Conservation (phyloP, 2,113 vertebrate species). For the Podilymbus podiceps region DNA sequence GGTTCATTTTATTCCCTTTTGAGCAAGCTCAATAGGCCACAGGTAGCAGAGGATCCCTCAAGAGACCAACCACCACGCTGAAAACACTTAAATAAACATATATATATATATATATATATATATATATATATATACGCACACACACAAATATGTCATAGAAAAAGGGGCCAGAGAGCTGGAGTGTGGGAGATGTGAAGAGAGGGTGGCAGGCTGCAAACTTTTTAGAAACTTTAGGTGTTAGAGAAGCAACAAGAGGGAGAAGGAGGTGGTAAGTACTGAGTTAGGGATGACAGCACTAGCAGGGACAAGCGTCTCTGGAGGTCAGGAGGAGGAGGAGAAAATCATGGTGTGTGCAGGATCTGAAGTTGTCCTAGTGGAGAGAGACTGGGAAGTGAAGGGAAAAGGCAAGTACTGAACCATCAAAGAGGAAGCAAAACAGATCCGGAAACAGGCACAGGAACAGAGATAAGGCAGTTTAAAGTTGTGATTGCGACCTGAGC, state of each 20-base stretch:
- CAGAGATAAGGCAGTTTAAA: not conserved
- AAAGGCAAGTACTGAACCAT: not conserved
- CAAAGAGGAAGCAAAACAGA: not conserved
- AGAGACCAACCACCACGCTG: not conserved
- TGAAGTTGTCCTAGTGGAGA: not conserved
- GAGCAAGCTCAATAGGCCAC: not conserved
- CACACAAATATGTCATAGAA: not conserved
- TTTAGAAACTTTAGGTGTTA: not conserved
- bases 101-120: not conserved
- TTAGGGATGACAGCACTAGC: not conserved
- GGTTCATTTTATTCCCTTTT: not conserved
- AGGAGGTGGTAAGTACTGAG: rapidly evolving
- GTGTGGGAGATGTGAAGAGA: not conserved
- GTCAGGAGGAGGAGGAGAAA: not conserved
- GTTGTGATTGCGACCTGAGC: not conserved
- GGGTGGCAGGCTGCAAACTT: not conserved
- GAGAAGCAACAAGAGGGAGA: not conserved
- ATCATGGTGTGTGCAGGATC: not conserved
- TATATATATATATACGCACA: no score
- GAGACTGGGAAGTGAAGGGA: not conserved
- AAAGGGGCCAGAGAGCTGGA: not conserved
- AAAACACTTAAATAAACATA: not conserved
- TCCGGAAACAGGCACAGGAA: not conserved
- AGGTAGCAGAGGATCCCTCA: not conserved
- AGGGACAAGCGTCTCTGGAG: not conserved